Conservation (phyloP, 1,140 invertebrate genomes). For the Cyclargus thomasi region DNA sequence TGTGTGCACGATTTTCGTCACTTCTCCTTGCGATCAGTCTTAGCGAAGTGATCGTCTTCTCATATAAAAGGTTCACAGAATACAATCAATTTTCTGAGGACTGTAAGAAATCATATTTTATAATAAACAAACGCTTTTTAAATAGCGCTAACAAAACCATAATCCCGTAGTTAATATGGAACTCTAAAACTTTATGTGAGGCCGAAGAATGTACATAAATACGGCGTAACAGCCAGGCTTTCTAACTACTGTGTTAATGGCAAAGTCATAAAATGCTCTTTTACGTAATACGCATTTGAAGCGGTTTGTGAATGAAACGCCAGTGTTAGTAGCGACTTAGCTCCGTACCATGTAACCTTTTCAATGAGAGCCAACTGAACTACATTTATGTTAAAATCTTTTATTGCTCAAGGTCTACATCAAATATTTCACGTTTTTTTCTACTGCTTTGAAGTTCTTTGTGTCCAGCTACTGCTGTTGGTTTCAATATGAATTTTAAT, state of each 20-base stretch:
- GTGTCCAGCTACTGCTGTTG: no score
- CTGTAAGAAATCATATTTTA: background rate
- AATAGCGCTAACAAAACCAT: background rate
- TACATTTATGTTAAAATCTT: background rate
- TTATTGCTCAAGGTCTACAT: background rate
- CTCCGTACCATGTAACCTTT: background rate
- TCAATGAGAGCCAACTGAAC: background rate
- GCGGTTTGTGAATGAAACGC: background rate
- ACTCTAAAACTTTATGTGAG: background rate
- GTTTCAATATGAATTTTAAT: no score
- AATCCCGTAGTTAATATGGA: background rate
- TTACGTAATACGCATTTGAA: background rate
- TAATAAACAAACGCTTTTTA: background rate
- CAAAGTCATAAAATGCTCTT: constrained; percentile 1
- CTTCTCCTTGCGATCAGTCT: no score
- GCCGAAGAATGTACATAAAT: background rate
- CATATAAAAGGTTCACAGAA: no score
- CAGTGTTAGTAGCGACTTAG: background rate
- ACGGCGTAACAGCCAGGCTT: background rate
- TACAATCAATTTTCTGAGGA: no score
- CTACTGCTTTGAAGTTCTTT: background rate
- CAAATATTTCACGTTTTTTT: background rate
- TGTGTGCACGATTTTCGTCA: no score
- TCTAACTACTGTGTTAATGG: constrained; percentile 1
- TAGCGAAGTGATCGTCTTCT: no score